A percentile compares a stretch with the other conserved stretches of the same genome.
These are phyloP conservation scores for Archaeoteleia sp. DNA, from an alignment of 2,888 invertebrate species.

Conservation along the genomic window DNA sequence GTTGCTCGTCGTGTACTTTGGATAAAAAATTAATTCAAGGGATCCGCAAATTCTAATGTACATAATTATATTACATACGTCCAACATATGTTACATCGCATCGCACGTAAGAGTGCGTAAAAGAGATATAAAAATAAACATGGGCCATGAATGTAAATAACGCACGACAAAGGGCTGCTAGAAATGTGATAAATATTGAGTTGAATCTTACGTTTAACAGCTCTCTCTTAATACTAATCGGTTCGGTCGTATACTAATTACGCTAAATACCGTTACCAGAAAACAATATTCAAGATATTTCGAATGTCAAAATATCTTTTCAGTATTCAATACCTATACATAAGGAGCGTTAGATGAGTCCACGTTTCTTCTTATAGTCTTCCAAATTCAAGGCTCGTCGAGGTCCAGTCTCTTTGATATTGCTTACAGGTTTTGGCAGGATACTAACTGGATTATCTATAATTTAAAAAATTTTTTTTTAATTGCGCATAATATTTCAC, in stretches of 20 bases:
- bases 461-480: no score
- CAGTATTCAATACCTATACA: not conserved
- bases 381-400: constrained; percentile 91
- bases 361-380: constrained; percentile 94
- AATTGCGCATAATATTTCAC: no score
- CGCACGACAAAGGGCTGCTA: constrained; percentile 9
- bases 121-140: constrained; percentile 34
- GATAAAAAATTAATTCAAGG: not conserved
- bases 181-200: constrained; percentile 38
- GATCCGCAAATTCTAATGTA: not conserved
- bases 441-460: constrained; percentile 83
- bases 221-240: constrained; percentile 40
- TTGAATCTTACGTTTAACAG: constrained; percentile 11
- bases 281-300: constrained; percentile 8
- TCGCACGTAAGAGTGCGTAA: constrained; percentile 28
- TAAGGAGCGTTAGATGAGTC: constrained; percentile 82
- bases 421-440: constrained; percentile 84
- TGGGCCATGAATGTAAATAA: constrained; percentile 1
- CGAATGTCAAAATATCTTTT: constrained; percentile 2
- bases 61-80: constrained; percentile 1
- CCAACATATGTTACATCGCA: constrained; percentile 29
- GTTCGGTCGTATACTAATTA: constrained; percentile 38
- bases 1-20: not conserved
- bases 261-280: constrained; percentile 23
- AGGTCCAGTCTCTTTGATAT: constrained; percentile 87